Evolutionary conservation across 2,797 vertebrate species (phyloP), one percentile per base, ranked within the genome.

Genomic region (Poecilia gillii): DNA sequence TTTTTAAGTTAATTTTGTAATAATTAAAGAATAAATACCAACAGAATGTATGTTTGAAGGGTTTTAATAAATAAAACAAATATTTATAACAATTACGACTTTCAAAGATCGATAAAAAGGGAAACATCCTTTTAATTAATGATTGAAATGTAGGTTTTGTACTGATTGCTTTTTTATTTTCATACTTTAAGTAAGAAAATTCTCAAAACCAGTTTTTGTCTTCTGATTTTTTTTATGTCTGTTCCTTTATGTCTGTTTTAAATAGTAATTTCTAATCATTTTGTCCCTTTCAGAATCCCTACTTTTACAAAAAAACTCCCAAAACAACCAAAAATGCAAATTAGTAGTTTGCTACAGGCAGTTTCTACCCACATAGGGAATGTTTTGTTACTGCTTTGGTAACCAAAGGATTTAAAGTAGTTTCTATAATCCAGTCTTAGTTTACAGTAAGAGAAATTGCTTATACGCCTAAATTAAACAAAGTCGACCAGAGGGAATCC

Each of bases 231-330:
- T 31, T 9, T 76, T 78, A 71, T 76, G 23, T 57, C 31, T 73
- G 25, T 72, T 75, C 23, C 11, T 25, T 23, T 18, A 73, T 75
- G 73, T 68, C 2, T 76, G 76, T 72, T 2, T 59, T n/a, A 71
- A 18, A 49, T 12, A 14, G 43, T 49, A 31, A 64, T 36, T 6
- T 51, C 31, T 64, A 18, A 31, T 64, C 31, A 64, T 36, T 36
- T 36, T 36, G 2, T 3, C 62, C 62, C 14, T 64, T 36, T 64
- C 14, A 6, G 0, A 39, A 11, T 66, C 18, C 0, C 1, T 36
- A 23, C 33, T 39, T 39, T 68, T 25, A 12, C 9, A 9, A 68
- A 68, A 68, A 39, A 41, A 68, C 16, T 39, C 62, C 8, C 2
- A 23, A 39, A 66, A 23, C 33, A 66, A 23, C 7, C 18, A 39